Conservation (phyloP, 92 coral and sea anemone species). For the Heliopora coerulea region DNA sequence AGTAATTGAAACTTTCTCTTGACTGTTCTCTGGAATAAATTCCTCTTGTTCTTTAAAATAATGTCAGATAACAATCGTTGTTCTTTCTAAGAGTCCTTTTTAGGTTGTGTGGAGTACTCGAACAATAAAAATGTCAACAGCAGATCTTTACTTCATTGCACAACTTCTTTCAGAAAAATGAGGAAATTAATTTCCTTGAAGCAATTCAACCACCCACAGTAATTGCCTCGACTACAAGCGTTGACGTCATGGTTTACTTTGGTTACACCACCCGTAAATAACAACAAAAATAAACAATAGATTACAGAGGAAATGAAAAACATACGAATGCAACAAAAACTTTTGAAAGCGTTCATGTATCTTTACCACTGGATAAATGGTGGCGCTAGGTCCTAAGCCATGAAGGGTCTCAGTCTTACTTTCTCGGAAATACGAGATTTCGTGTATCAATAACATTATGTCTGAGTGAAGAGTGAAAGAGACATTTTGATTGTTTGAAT, state of each 20-base stretch:
- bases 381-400: too few relatives aligned
- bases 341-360: too few relatives aligned
- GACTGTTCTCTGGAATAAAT: too few relatives aligned
- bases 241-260: conserved; percentile 33
- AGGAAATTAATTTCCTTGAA: conserved; percentile 16
- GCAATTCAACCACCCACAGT: conserved; percentile 38
- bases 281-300: conserved; percentile 99
- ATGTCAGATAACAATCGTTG: too few relatives aligned
- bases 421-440: not conserved
- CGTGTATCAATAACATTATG: too few relatives aligned
- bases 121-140: not conserved
- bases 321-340: too few relatives aligned
- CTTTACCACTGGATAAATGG: too few relatives aligned
- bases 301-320: conserved; percentile 7
- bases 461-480: too few relatives aligned
- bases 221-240: conserved; percentile 6
- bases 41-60: too few relatives aligned
- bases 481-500: conserved; percentile 8
- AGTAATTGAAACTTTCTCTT: too few relatives aligned
- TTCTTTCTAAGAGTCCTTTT: not conserved
- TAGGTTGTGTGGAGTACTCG: not conserved
- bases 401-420: not conserved
- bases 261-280: conserved; percentile 91
- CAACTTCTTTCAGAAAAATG: conserved; percentile 15
- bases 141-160: not conserved